Evolutionary conservation across 2,888 invertebrate species (phyloP).

Genomic region (Eudasyphora cyanicolor): DNA sequence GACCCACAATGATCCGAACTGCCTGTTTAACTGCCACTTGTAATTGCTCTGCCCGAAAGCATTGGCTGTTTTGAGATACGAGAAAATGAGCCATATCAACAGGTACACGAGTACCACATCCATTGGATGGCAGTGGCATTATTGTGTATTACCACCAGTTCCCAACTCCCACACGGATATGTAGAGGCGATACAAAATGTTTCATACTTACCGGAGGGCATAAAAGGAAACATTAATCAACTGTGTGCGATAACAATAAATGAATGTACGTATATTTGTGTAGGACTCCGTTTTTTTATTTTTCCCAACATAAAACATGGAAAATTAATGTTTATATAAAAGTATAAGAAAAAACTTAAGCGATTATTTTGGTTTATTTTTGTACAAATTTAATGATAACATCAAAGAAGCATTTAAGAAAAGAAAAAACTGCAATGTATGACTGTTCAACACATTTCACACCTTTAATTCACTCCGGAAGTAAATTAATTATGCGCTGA

Average conservation of each 20-base stretch:
- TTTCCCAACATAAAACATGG: background rate
- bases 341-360: no score
- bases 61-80: background rate
- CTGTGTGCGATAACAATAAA: background rate
- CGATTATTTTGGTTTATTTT: background rate
- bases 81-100: background rate
- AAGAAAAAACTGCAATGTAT: background rate
- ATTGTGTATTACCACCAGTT: background rate
- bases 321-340: background rate
- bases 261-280: background rate
- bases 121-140: background rate
- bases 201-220: background rate
- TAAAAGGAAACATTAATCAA: conserved; percentile 12
- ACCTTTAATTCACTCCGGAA: no score
- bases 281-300: background rate
- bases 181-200: background rate
- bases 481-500: no score
- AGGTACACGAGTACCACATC: conserved; percentile 18
- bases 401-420: background rate
- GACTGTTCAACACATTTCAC: no score
- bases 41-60: background rate
- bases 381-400: background rate
- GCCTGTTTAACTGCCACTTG: background rate
- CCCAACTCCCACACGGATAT: background rate
- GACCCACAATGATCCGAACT: no score